These are phyloP conservation scores for Tragelaphus strepsiceros DNA, from an alignment of 2,113 vertebrate genomes.

Conservation along the genomic window DNA sequence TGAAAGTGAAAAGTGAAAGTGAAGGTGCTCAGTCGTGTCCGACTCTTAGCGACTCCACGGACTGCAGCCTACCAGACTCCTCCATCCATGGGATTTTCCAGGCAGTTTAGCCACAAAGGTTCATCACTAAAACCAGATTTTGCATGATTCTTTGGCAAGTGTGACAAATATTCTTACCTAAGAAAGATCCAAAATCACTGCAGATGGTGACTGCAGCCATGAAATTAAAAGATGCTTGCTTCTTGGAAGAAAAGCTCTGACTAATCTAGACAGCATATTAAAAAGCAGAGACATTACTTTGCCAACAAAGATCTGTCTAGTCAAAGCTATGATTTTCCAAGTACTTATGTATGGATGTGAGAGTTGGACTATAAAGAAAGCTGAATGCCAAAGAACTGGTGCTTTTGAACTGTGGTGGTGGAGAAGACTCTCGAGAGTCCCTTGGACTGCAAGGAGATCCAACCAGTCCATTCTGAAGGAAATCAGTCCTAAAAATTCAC, in stretches of 20 bases:
- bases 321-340: neutral
- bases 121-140: slow-evolving; percentile 32
- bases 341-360: neutral
- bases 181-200: neutral
- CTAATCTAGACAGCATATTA: neutral
- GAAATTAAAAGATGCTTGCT: neutral
- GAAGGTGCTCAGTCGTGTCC: too few species aligned
- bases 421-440: neutral
- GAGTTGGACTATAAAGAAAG: neutral
- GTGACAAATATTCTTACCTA: slow-evolving; percentile 3
- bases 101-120: slow-evolving; percentile 2
- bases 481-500: neutral
- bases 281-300: neutral
- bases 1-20: too few species aligned
- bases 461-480: neutral
- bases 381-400: neutral
- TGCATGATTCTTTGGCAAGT: neutral
- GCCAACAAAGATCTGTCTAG: neutral
- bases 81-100: too few species aligned
- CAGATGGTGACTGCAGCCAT: neutral
- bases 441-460: neutral
- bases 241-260: neutral
- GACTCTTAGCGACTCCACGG: too few species aligned
- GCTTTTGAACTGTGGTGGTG: neutral
- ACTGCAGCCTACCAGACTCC: too few species aligned